Base-by-base conservation (phyloP, 2,113 vertebrate genomes). In the Potamarius usumacintae region DNA sequence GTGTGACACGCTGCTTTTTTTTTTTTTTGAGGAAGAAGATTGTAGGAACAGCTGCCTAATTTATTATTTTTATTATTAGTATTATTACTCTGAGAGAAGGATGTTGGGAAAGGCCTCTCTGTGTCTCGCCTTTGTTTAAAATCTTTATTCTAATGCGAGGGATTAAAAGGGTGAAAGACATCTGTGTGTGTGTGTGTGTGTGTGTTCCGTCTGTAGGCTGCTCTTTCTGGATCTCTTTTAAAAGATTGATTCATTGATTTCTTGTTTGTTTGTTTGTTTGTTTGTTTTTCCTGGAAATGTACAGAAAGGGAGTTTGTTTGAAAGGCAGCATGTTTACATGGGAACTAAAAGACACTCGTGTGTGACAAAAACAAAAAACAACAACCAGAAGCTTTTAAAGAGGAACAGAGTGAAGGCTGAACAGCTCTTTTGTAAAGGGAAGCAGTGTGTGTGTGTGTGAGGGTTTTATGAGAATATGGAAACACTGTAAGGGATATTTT, bases 1-100 rank as follows among this genome's bases (percentile, higher is more conserved):
- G 76, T 89, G 91, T 90, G 87, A 90, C 74, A 90, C 87, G 83
- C 80, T 85, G 65, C 57, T 57, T 57, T 53, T 57, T 57, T 12
- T 11, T 34, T 80, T 58, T 30, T 57, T 81, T 84, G 34, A 87
- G 77, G 78, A 90, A 84, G 89, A 86, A 86, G 84, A 79, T 65
- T 76, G 85, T 69, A 85, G 50, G 53, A 67, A 62, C 86, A 79
- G 83, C 74, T 83, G 55, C 30, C 18, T 82, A 12, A 14, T 84
- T 80, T 63, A 42, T 42, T 42, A 42, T 42, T 81, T 83, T 50
- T 69, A 18, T 42, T 42, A 42, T 42, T 42, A 42, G 34, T 42
- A 42, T 42, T 42, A 42, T 42, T 65, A 48, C 57, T 53, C 10
- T 50, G 65, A 78, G 55, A 77, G 42, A 82, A 67, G 27, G 58